phyloP scores from a whole-genome alignment of 2,888 invertebrate genomes.

The Aleiodes leptofemur region DNA sequence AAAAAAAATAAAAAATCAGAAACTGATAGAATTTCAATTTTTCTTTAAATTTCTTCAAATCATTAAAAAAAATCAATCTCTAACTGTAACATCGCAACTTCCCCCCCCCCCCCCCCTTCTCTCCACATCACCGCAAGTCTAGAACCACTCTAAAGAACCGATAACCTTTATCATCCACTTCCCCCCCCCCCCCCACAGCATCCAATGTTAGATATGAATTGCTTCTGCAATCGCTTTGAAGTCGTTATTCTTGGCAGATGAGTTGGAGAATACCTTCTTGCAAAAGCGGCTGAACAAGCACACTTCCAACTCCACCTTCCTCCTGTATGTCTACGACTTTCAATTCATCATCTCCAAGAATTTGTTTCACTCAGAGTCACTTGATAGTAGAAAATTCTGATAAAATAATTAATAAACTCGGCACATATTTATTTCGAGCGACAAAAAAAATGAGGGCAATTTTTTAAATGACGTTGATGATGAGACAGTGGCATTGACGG shows the following conservation, averaged over 20 bases:
- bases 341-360: constrained; percentile 39
- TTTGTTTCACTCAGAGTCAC: constrained; percentile 5
- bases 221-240: constrained; percentile 35
- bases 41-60: too few species aligned
- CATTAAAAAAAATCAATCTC: too few species aligned
- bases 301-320: constrained; percentile 35
- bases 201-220: constrained; percentile 2
- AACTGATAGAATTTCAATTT: too few species aligned
- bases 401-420: background rate
- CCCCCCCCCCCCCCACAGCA: background rate
- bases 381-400: background rate
- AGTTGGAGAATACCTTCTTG: constrained; percentile 9
- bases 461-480: background rate
- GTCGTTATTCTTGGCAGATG: constrained; percentile 47
- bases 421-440: background rate
- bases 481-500: constrained; percentile 16
- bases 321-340: constrained; percentile 26
- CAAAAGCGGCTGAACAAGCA: constrained; percentile 42
- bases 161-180: too few species aligned
- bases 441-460: background rate
- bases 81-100: too few species aligned
- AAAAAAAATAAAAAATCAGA: too few species aligned
- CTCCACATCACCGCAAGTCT: too few species aligned
- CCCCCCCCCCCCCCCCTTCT: too few species aligned
- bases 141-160: too few species aligned